Conservation (phyloP, 2,113 vertebrate genomes). For the Orcinus orca region DNA sequence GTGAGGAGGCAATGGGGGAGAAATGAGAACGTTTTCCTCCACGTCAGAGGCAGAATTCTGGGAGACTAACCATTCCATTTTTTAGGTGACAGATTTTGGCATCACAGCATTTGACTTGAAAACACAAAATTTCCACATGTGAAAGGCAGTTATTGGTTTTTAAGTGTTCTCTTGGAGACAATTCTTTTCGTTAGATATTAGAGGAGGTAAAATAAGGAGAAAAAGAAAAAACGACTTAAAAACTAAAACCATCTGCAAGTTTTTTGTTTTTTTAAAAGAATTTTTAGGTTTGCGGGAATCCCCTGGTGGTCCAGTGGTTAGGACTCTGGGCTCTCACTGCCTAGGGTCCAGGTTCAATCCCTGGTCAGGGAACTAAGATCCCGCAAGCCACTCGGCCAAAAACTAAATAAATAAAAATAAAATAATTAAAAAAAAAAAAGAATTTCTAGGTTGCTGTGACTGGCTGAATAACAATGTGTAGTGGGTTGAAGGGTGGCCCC, state of each 20-base stretch:
- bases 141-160: not conserved
- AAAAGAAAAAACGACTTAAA: not conserved
- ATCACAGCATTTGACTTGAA: not conserved
- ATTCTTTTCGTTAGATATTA: not conserved
- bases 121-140: not conserved
- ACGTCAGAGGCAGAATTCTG: not conserved
- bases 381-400: not conserved
- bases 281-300: not conserved
- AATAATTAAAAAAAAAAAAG: not conserved
- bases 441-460: not conserved
- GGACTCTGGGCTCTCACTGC: accelerated
- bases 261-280: not conserved
- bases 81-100: not conserved
- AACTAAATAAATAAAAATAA: too few species aligned
- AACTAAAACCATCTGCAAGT: not conserved
- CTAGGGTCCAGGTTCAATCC: not conserved
- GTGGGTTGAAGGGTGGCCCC: not conserved
- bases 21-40: not conserved
- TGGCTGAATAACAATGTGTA: too few species aligned
- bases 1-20: not conserved
- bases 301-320: not conserved
- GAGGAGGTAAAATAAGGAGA: not conserved
- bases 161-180: not conserved
- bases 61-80: not conserved
- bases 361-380: not conserved